Evolutionary conservation across 2,888 invertebrate species (phyloP), one percentile per base, ranked within the genome.

Genomic region (Eugnorisma glareosa): DNA sequence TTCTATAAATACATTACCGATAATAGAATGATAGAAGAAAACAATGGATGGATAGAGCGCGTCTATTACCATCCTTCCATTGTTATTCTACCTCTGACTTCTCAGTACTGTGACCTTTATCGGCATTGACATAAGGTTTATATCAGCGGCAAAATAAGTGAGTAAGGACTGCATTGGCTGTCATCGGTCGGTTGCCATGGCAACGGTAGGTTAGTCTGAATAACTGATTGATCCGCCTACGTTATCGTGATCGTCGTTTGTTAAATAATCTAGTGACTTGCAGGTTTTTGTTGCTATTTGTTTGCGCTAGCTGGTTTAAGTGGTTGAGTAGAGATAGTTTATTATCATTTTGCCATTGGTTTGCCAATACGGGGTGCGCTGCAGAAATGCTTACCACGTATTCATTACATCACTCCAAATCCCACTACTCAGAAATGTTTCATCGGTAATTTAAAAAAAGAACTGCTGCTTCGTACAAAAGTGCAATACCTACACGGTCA

Each of bases 141-240:
- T 64, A 28, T 28, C n/a, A 40, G 40, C n/a, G 18, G 64, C 2
- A 1, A 40, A 15, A 40, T 64, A 64, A 40, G n/a, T 40, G 8
- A 40, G 64, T 8, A 4, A 64, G 18, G 64, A 64, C n/a, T 64
- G 64, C 24, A 64, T 24, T 24, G 64, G 67, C 73, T 82, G 82
- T 82, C 79, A 79, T 82, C 77, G 77, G 66, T 40, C 45, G 64
- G 88, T 86, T 74, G 66, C 73, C 71, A 81, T 83, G 74, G 73
- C 67, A 51, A 81, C 83, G 66, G 67, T 67, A 37, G 64, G 82
- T 75, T 75, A 57, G 66, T 69, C 76, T 77, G 80, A 83, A 86
- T 88, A 86, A 81, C 72, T 79, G 81, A 87, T 86, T 81, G 86
- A 86, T 86, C 84, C 73, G 86, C 81, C 83, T 79, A 85, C 75